Base-by-base conservation (phyloP, 2,113 vertebrate genomes). In the Phaethornis superciliosus region DNA sequence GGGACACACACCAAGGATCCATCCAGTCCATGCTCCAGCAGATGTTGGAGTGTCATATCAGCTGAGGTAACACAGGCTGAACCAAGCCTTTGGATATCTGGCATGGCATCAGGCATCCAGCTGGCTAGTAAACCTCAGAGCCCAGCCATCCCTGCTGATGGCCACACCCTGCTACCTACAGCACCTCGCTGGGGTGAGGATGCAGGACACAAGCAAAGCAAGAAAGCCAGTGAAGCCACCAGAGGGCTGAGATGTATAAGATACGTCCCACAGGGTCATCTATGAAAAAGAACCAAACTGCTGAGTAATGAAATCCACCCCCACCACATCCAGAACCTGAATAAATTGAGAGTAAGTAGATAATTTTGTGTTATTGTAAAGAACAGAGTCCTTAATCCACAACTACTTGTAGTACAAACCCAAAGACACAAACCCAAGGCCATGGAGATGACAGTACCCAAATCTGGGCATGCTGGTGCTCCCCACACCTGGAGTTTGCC, bases 351-450 rank as follows among this genome's bases (percentile, higher is more conserved):
- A 80, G 37, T 71, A 49, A 55, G 26, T 42, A 54, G 35, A 18
- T 26, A 44, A 24, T 35, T 56, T 42, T 58, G 27, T 21, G 2
- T 32, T 72, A 3, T 33, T 55, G 13, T 42, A 68, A 56, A 28
- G 60, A 87, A 59, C 13, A 7, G 3, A 15, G 46, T 40, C 40
- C 40, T 40, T 40, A 47, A 35, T 77, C 35, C 33, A 40, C 22
- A 5, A 4, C 4, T 49, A 55, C 35, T 12, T 32, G 27, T 58
- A 30, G 55, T 67, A 46, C 0, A 0, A 55, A 65, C 87, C 40
- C 40, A 40, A 40, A 40, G 40, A 40, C 40, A 40, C 40, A 74
- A 81, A 70, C 24, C 33, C 28, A 46, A 63, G 42, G 12, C n/a
- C 5, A 0, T 33, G 13, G n/a, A 47, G 55, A 22, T 49, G 21